Base-by-base conservation (phyloP, 2,113 vertebrate genomes). In the Phaethornis superciliosus region DNA sequence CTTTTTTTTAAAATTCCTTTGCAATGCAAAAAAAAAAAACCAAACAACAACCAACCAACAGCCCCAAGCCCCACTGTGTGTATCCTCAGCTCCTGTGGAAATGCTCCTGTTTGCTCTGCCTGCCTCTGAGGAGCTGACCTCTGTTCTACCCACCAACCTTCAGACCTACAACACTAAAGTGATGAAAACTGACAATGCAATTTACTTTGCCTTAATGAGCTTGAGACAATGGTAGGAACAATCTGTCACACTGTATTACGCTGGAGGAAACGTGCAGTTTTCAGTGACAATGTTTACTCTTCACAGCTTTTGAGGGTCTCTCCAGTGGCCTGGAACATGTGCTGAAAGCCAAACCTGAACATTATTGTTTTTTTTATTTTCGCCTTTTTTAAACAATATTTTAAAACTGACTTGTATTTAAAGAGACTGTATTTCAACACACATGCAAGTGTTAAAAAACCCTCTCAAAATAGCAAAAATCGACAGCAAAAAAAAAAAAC, bases 281-380 rank as follows among this genome's bases (percentile, higher is more conserved):
- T 88, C 74, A 42, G 58, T 67, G 93, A 68, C 6, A 7, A 93
- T 95, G 97, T 98, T 98, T 98, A 97, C 97, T 94, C 52, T 90
- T 95, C 74, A 74, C 92, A 96, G 94, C 95, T 93, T 94, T 63
- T 49, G 95, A 96, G 90, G 97, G 97, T 95, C 95, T 55, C 94
- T 91, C 70, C 56, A 58, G 88, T 89, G 95, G 97, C 97, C 96
- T 96, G 90, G 94, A 95, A 92, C 93, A 95, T 81, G 97, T 97
- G 97, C 97, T 97, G 96, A 97, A 97, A 98, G 98, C 98, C 97
- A 98, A 98, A 98, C 96, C 89, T 97, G 96, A 90, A 91, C 85
- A 8, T 77, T 94, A 80, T 92, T 90, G 64, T 44, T 30, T 52
- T 58, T 19, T 6, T 77, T 93, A 51, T 58, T 47, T 79, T 70